phyloP scores from a whole-genome alignment of 2,797 vertebrate genomes.

The Gobio occitaniae region DNA sequence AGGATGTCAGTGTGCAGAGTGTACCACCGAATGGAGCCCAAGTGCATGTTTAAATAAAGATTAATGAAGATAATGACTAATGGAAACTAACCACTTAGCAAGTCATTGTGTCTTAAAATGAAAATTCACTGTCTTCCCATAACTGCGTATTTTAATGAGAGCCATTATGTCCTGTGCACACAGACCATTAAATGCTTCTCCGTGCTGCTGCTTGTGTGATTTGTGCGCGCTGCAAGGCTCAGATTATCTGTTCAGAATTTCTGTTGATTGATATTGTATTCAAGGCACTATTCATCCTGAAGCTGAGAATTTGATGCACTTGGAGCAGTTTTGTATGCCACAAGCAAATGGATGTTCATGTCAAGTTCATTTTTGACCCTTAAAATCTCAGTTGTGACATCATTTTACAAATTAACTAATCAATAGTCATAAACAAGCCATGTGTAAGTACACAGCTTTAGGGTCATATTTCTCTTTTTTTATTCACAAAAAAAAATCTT shows the following conservation, averaged over 20 bases:
- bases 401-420: background rate
- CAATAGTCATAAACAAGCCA: background rate
- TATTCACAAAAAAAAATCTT: background rate
- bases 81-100: constrained; percentile 58
- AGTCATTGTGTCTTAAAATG: constrained; percentile 67
- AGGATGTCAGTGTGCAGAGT: background rate
- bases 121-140: constrained; percentile 67
- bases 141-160: constrained; percentile 77
- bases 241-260: constrained; percentile 40
- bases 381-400: background rate
- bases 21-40: background rate
- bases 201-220: constrained; percentile 38
- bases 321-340: background rate
- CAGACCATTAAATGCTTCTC: constrained; percentile 57
- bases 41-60: constrained; percentile 58
- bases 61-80: constrained; percentile 62
- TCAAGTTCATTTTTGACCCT: background rate
- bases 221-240: constrained; percentile 33
- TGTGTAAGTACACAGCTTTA: background rate
- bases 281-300: constrained; percentile 11
- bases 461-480: background rate
- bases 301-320: constrained; percentile 24
- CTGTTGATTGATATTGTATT: constrained; percentile 8
- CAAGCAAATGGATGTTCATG: background rate
- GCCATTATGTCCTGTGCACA: constrained; percentile 71